Conservation (phyloP, 2,113 vertebrate genomes). For the Cyprinodon tularosa region DNA sequence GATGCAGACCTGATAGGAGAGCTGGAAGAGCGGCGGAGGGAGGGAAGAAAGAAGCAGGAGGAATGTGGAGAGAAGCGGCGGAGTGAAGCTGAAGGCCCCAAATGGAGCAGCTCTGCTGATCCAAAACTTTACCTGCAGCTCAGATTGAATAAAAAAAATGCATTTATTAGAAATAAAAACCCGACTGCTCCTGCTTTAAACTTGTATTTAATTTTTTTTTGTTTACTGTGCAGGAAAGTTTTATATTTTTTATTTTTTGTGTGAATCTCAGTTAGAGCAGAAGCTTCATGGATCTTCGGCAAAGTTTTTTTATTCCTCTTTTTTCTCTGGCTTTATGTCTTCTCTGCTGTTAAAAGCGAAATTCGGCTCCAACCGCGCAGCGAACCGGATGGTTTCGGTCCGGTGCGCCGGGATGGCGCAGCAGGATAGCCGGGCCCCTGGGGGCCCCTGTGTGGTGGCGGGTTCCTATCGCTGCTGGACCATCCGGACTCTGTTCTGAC, state of each 20-base stretch:
- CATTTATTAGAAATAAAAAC: too few relatives aligned
- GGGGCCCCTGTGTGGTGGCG: too few relatives aligned
- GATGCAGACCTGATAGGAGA: not conserved
- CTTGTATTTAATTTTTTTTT: too few relatives aligned
- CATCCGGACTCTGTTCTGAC: too few relatives aligned
- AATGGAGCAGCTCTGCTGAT: constrained; percentile 37
- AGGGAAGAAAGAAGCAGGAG: too few relatives aligned
- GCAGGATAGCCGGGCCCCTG: too few relatives aligned
- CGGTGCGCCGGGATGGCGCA: not conserved
- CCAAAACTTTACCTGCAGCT: constrained; percentile 15
- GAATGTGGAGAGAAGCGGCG: not conserved
- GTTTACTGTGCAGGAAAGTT: too few relatives aligned
- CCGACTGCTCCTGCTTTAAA: too few relatives aligned
- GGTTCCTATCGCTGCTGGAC: too few relatives aligned
- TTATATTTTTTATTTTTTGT: too few relatives aligned
- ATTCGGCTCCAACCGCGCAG: not conserved
- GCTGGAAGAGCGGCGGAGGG: not conserved
- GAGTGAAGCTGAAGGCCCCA: constrained; percentile 13
- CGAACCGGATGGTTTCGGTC: not conserved
- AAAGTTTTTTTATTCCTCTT: not conserved
- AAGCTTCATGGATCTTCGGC: too few relatives aligned
- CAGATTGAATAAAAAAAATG: constrained; percentile 10
- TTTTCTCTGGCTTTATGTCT: not conserved
- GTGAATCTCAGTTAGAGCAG: too few relatives aligned
- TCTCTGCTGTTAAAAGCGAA: not conserved